These are phyloP conservation scores for Calyptommatus sinebrachiatus DNA, from an alignment of 2,113 vertebrate species.

Conservation along the genomic window DNA sequence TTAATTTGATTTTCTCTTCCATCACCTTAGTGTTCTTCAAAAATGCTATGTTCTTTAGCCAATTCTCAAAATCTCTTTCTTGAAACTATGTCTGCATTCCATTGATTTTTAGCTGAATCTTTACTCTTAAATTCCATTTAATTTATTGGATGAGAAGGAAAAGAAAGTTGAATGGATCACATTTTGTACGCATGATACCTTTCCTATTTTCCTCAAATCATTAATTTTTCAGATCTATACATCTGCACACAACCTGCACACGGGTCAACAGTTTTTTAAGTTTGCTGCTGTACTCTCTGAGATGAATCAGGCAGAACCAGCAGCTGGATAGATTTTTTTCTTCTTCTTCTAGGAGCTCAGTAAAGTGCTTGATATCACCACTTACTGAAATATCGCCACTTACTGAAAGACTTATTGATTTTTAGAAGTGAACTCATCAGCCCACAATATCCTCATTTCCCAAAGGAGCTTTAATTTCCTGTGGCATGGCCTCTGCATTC, in stretches of 20 bases:
- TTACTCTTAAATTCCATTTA: too few species aligned
- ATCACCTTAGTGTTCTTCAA: too few species aligned
- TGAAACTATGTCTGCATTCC: too few species aligned
- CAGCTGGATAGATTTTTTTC: background rate
- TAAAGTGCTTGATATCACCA: constrained; percentile 32
- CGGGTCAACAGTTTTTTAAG: constrained; percentile 45
- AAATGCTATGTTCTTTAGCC: too few species aligned
- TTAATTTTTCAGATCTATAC: constrained; percentile 27
- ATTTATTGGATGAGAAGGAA: constrained; percentile 23
- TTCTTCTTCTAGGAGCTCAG: background rate
- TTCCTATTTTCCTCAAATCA: constrained; percentile 38
- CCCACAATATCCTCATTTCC: constrained; percentile 43
- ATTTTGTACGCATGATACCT: constrained; percentile 7
- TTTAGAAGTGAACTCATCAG: constrained; percentile 43
- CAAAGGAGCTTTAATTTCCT: constrained; percentile 61
- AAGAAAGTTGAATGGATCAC: constrained; percentile 47
- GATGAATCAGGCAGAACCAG: constrained; percentile 32
- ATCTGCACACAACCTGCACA: constrained; percentile 32
- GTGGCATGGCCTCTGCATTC: constrained; percentile 54
- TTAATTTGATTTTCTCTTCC: too few species aligned
- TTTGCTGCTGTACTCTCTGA: background rate
- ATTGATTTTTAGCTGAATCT: too few species aligned
- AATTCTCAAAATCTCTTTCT: too few species aligned
- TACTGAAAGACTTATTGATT: constrained; percentile 58
- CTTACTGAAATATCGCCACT: constrained; percentile 47